Percentiles rank a stretch among this genome's conserved stretches.
Evolutionary conservation across 1,140 invertebrate genomes (phyloP).

Genomic region (Sycophila sp.): DNA sequence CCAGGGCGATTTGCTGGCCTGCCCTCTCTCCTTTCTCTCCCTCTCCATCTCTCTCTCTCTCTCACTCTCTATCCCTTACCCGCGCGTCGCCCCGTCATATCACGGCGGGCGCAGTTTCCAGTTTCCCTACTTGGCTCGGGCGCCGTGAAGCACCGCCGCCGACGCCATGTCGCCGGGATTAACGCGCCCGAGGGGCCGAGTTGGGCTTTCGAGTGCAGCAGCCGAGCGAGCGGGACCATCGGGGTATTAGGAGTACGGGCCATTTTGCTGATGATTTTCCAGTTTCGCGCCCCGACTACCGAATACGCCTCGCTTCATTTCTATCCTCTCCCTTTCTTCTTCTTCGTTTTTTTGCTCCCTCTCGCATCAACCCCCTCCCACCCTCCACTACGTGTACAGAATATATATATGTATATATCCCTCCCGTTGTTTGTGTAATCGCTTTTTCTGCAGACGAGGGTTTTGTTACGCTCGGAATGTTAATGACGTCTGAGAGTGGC

Average conservation of each 20-base stretch:
- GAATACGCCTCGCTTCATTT: too few relatives aligned
- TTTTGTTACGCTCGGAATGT: too few relatives aligned
- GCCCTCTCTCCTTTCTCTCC: not conserved
- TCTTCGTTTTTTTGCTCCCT: too few relatives aligned
- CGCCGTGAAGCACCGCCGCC: not conserved
- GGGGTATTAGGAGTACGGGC: not conserved
- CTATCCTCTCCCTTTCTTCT: too few relatives aligned
- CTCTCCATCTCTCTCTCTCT: conserved; percentile 10
- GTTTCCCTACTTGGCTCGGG: conserved; percentile 6
- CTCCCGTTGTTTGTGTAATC: too few relatives aligned
- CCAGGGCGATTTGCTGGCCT: conserved; percentile 1
- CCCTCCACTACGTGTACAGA: too few relatives aligned
- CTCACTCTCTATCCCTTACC: conserved; percentile 16
- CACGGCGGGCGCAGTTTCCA: not conserved
- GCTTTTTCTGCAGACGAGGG: too few relatives aligned
- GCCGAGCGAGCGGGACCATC: not conserved
- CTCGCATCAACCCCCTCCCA: too few relatives aligned
- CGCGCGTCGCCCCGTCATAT: conserved; percentile 34
- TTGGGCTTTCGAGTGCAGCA: conserved; percentile 16
- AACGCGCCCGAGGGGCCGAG: conserved; percentile 25
- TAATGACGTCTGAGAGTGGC: too few relatives aligned
- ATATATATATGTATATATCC: too few relatives aligned
- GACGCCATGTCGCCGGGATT: conserved; percentile 1
- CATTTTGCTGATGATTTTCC: conserved; percentile 12
- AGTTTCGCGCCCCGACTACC: not conserved